Percentiles rank a stretch among this genome's conserved stretches.
These are phyloP conservation scores for Chaetodon auriga DNA, from an alignment of 2,113 vertebrate genomes.

Conservation along the genomic window DNA sequence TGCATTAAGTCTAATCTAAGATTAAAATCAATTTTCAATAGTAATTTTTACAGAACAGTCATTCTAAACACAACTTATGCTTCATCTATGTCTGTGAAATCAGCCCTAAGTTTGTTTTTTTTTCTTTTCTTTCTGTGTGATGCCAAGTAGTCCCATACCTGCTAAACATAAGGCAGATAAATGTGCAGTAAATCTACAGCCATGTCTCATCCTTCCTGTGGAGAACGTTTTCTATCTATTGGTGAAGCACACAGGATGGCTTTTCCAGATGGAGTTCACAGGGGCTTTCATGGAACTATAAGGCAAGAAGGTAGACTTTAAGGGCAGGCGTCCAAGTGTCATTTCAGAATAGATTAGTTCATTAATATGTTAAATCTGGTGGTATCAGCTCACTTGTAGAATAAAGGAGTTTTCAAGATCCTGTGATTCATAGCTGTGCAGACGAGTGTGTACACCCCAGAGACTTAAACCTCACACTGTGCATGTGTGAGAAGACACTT, in stretches of 20 bases:
- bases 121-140: neutral
- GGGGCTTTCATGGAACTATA: neutral
- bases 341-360: neutral
- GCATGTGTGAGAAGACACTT: neutral
- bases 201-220: constrained; percentile 38
- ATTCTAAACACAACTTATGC: neutral
- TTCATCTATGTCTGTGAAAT: constrained; percentile 10
- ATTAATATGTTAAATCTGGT: neutral
- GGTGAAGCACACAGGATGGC: constrained; percentile 11
- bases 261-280: constrained; percentile 56
- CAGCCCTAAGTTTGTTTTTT: neutral
- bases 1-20: neutral
- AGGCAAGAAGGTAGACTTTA: neutral
- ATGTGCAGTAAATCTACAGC: constrained; percentile 38
- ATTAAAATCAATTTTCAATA: constrained; percentile 1
- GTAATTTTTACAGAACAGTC: neutral
- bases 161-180: constrained; percentile 22
- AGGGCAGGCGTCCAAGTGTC: neutral
- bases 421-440: neutral
- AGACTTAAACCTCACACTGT: neutral
- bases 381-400: neutral
- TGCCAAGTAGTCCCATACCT: constrained; percentile 27
- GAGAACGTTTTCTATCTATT: constrained; percentile 38
- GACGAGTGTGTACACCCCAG: neutral
- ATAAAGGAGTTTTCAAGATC: neutral